Evolutionary conservation across 2,113 vertebrate genomes (phyloP).

Genomic region (Engystomops pustulosus): DNA sequence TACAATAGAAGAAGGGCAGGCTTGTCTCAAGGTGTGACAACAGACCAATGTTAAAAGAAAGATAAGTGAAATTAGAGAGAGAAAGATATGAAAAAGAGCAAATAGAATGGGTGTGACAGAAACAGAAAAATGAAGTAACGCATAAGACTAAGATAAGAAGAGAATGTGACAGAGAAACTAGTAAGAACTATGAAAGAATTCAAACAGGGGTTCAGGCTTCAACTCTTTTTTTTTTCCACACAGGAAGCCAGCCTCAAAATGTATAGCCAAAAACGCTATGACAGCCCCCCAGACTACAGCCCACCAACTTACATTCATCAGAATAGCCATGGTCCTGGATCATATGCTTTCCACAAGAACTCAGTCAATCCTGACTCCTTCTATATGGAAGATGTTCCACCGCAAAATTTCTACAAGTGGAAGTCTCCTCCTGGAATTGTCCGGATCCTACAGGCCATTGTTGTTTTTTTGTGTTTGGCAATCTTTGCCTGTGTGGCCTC

Average conservation of each 20-base stretch:
- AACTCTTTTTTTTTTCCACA: background rate
- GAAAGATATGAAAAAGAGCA: background rate
- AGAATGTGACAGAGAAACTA: background rate
- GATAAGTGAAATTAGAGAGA: no score
- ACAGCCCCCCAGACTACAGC: conserved; percentile 72
- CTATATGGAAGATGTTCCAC: conserved; percentile 72
- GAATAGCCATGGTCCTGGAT: conserved; percentile 66
- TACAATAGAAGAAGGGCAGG: background rate
- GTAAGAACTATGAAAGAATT: background rate
- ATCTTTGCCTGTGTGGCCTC: conserved; percentile 86
- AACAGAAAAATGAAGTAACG: background rate
- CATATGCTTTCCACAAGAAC: conserved; percentile 65
- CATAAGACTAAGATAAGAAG: conserved; percentile 7
- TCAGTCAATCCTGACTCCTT: conserved; percentile 72
- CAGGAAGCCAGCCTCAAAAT: conserved; percentile 64
- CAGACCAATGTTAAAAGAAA: background rate
- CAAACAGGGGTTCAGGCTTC: background rate
- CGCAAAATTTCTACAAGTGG: conserved; percentile 83
- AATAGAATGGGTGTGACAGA: conserved; percentile 38
- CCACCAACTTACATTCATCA: conserved; percentile 65
- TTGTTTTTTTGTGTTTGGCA: conserved; percentile 76
- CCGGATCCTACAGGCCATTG: conserved; percentile 71
- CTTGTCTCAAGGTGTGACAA: background rate
- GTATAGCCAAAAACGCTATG: conserved; percentile 69
- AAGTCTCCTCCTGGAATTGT: conserved; percentile 81